Base-by-base conservation (phyloP, 2,113 vertebrate species). In the Lanius collurio region DNA sequence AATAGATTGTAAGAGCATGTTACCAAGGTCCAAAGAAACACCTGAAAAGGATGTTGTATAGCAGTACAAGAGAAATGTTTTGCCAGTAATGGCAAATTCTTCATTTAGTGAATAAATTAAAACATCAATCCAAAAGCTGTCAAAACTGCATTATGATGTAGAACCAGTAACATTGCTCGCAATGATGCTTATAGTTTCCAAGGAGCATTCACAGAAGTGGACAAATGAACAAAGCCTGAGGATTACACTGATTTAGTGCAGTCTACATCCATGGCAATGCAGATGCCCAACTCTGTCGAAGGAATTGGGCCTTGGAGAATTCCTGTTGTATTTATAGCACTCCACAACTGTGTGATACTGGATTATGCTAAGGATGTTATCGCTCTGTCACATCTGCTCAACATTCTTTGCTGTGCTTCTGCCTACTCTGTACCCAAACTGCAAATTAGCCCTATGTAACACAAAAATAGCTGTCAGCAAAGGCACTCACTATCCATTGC, bases 331-430 rank as follows among this genome's bases (percentile, higher is more conserved):
- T 90, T 92, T 93, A 86, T 83, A 92, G 86, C 63, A 28, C 71
- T 73, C 53, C 63, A 49, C 59, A 94, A 65, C 70, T 10, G 3
- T 55, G 81, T 73, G 78, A 68, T 53, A 44, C 62, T 55, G 82
- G 74, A 79, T 94, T 82, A 73, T 80, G 93, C 82, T 53, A 76
- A 82, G 74, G 70, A 89, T 87, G 84, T 83, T 95, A 93, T 35
- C 19, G 4, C 67, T 80, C 33, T 87, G 91, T 92, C 93, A 95
- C 93, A 89, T 90, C 87, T 94, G 90, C 82, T 91, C 78, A 91
- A 6, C 35, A 39, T 55, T 92, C 86, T 64, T 87, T 67, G 64
- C 81, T 87, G 87, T 80, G 73, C 88, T 63, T 79, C 76, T 91
- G 93, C 94, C 87, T 89, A 82, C 62, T 39, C 93, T 75, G 82